Evolutionary conservation across 2,113 vertebrate species (phyloP).

Genomic region (Phodopus roborovskii): DNA sequence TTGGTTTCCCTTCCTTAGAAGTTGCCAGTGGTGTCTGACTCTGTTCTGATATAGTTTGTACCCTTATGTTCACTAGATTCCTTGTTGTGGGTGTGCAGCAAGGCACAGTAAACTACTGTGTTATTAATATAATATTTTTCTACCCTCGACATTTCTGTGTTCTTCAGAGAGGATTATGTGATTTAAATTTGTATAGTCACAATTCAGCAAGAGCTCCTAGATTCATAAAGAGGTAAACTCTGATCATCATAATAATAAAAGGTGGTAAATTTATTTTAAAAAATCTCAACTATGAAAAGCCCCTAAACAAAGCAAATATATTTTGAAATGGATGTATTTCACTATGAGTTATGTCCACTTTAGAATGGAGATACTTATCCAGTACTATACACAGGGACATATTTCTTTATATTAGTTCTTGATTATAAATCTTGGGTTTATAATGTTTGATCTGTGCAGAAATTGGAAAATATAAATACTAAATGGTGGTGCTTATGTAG

Average conservation of each 20-base stretch:
- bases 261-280: slow-evolving; percentile 61
- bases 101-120: slow-evolving; percentile 6
- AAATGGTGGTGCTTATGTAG: not conserved
- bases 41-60: not conserved
- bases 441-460: slow-evolving; percentile 42
- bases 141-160: slow-evolving; percentile 68
- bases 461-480: slow-evolving; percentile 61
- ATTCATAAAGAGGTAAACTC: slow-evolving; percentile 73
- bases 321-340: slow-evolving; percentile 56
- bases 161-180: slow-evolving; percentile 71
- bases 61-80: not conserved
- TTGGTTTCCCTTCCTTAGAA: slow-evolving; percentile 62
- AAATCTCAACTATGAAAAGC: slow-evolving; percentile 28
- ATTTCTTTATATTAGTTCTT: slow-evolving; percentile 50
- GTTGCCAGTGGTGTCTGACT: slow-evolving; percentile 35
- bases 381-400: not conserved
- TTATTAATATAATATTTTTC: slow-evolving; percentile 67
- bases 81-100: not conserved
- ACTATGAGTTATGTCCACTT: slow-evolving; percentile 26
- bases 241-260: slow-evolving; percentile 71
- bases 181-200: slow-evolving; percentile 66
- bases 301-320: slow-evolving; percentile 48
- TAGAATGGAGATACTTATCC: slow-evolving; percentile 29
- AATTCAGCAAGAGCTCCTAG: slow-evolving; percentile 67
- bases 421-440: slow-evolving; percentile 54